Evolutionary conservation across 1,140 invertebrate species (phyloP), one percentile per base, ranked within the genome.

Genomic region (Magallana gigas): DNA sequence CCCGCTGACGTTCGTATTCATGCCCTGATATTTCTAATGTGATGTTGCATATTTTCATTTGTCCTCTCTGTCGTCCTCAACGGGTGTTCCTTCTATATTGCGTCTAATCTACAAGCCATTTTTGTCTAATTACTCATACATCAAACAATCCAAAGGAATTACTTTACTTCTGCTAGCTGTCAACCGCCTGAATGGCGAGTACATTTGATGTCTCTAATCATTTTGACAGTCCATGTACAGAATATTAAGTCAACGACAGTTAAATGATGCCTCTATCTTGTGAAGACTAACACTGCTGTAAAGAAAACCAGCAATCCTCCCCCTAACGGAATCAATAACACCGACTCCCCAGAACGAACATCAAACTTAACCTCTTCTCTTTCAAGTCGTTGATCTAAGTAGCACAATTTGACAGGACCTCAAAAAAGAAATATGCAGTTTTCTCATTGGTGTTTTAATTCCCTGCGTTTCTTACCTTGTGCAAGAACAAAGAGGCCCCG

Each of bases 211-310:
- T 76, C 68, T 76, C 68, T 76, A 76, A 76, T 76, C 68, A 76
- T 76, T 76, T 76, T 76, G 68, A 76, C 68, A 76, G 68, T 29
- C 68, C 3, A 76, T 76, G 68, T 76, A 76, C 68, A 76, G 23
- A 23, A 76, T 76, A 76, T 76, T 76, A 76, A 76, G 68, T 76
- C 68, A 76, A 76, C 68, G 68, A 76, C 68, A 76, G 68, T 76
- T 36, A 76, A 76, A 76, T 76, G 68, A 76, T 76, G 68, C 23
- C 68, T 29, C 68, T 76, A 29, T 76, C 68, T 76, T 76, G 68
- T 76, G 68, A 76, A 76, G 68, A 29, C 68, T 18, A 76, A 23
- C 23, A 76, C 68, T 29, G 68, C 6, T 23, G 23, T 29, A 29
- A 48, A 36, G 68, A 76, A 76, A 29, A 76, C 68, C 68, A 48